Conservation (phyloP, 1,140 invertebrate species). For the Eumeta japonica region DNA sequence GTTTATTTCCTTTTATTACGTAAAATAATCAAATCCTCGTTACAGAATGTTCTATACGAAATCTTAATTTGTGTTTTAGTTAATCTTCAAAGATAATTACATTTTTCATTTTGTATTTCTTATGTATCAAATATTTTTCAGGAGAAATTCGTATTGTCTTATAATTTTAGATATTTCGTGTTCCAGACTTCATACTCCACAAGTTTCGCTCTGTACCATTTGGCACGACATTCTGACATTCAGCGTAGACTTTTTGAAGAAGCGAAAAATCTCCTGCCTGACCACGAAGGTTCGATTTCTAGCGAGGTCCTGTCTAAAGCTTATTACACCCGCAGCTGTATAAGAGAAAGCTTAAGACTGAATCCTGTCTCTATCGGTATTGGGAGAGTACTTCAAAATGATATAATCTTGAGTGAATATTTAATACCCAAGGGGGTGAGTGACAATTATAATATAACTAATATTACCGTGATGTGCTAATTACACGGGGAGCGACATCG, state of each 20-base stretch:
- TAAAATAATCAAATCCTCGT: no score
- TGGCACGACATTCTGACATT: conserved; percentile 69
- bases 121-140: no score
- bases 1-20: no score
- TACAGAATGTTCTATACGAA: no score
- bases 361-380: conserved; percentile 81
- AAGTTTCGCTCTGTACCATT: conserved; percentile 78
- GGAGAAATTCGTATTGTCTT: not conserved
- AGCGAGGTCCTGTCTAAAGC: conserved; percentile 63
- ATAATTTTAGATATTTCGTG: conserved; percentile 12
- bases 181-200: conserved; percentile 79
- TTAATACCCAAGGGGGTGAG: conserved; percentile 81
- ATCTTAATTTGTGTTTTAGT: no score
- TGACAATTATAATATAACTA: no score
- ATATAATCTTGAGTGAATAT: conserved; percentile 79
- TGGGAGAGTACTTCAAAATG: conserved; percentile 73
- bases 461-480: no score
- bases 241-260: conserved; percentile 75
- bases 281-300: conserved; percentile 57
- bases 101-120: no score
- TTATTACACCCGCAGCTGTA: conserved; percentile 71
- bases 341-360: conserved; percentile 84
- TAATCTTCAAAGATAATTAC: no score
- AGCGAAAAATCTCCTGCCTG: conserved; percentile 58
- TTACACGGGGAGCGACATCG: no score